Base-by-base conservation (phyloP, 2,113 vertebrate genomes). In the Mesocricetus auratus region DNA sequence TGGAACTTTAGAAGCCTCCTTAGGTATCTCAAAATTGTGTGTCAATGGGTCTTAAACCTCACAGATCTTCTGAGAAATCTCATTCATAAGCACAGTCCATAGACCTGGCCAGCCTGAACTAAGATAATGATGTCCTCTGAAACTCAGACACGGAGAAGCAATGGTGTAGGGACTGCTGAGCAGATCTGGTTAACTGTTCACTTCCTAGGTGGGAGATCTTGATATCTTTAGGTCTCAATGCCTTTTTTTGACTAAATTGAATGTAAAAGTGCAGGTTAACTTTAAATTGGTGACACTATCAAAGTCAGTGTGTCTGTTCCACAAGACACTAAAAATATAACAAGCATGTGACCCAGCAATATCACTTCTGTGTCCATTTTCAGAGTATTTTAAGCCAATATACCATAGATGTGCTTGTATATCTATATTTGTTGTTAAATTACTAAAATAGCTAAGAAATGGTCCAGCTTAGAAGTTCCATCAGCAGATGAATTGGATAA, bases 1-100 rank as follows among this genome's bases (percentile, higher is more conserved):
- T 26, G 58, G 21, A 36, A 58, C 7, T 71, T 22, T 33, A 33
- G 16, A 85, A 90, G 31, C 22, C 7, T 79, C 60, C 53, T 15
- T 36, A 69, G 13, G 7, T 11, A 12, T 85, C 26, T 69, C 68
- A 92, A 53, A 77, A n/a, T 7, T 1, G 12, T 42, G 45, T 31
- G 7, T 26, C 60, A 8, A 0, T 21, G n/a, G 3, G 1, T 7
- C 16, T 11, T 45, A 17, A 17, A 9, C 12, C 12, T 26, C 8
- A 21, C 4, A 17, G n/a, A 22, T 16, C 24, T 86, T 92, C 81
- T 36, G 53, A 19, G 39, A 58, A 83, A 31, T 39, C 22, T 53
- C 73, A n/a, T 11, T 39, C 22, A 17, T 36, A 29, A 60, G 29
- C 45, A 71, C 26, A 19, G 29, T 58, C 36, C 7, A 8, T 13